Evolutionary conservation across 2,113 vertebrate genomes (phyloP).

Genomic region (Zapus hudsonius): DNA sequence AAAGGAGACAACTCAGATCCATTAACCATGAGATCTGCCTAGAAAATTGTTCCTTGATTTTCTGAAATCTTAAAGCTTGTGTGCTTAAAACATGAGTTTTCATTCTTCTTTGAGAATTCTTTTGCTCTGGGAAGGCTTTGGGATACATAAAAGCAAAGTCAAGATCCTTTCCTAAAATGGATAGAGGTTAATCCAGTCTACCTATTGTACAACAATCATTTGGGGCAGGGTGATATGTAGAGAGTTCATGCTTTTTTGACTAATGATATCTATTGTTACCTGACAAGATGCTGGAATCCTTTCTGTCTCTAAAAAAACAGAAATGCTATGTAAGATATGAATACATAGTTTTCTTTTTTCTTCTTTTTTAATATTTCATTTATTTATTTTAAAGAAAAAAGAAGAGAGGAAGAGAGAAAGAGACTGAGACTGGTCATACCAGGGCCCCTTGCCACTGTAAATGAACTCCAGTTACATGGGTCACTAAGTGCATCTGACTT

Average conservation of each 20-base stretch:
- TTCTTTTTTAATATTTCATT: background rate
- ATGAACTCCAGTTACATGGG: no score
- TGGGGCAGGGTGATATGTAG: background rate
- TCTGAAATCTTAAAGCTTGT: constrained; percentile 21
- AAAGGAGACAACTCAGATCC: background rate
- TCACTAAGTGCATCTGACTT: no score
- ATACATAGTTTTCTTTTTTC: background rate
- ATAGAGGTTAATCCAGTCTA: background rate
- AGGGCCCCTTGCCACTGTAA: no score
- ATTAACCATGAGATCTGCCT: constrained; percentile 21
- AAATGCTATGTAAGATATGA: background rate
- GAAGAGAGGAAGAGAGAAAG: no score
- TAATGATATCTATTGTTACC: constrained; percentile 11
- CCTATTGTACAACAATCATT: constrained; percentile 14
- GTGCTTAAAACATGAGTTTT: background rate
- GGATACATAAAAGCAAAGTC: background rate
- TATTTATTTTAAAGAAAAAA: no score
- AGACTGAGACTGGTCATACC: no score
- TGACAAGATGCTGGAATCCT: background rate
- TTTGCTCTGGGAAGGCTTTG: constrained; percentile 6
- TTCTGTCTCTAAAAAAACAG: background rate
- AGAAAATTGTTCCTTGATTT: constrained; percentile 7
- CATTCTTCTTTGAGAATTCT: constrained; percentile 34
- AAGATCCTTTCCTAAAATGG: background rate
- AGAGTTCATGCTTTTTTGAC: constrained; percentile 23